Conservation (phyloP, 2,888 invertebrate genomes). For the Troides helena region DNA sequence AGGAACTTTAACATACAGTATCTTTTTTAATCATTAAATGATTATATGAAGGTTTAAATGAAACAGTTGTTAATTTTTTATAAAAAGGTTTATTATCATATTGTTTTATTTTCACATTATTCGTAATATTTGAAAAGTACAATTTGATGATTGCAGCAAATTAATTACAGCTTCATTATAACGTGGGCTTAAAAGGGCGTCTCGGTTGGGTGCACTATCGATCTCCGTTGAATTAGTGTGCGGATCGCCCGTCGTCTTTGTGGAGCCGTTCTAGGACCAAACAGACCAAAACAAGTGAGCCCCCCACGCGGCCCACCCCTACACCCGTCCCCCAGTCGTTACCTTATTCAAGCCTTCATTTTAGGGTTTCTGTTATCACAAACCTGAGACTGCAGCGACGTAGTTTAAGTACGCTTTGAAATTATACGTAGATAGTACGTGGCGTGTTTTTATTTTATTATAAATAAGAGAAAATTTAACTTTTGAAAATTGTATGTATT, state of each 20-base stretch:
- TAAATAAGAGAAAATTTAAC: not conserved
- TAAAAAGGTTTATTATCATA: not conserved
- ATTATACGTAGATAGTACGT: slow-evolving; percentile 28
- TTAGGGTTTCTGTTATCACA: slow-evolving; percentile 42
- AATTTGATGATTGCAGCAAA: slow-evolving; percentile 48
- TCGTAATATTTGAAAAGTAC: slow-evolving; percentile 8
- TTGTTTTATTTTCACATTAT: not conserved
- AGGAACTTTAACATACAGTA: no score
- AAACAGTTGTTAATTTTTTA: not conserved
- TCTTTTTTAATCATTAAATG: no score
- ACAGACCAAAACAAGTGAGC: slow-evolving; percentile 78
- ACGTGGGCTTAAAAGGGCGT: slow-evolving; percentile 70
- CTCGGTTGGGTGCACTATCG: slow-evolving; percentile 75
- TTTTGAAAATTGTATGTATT: no score
- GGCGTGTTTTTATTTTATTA: not conserved
- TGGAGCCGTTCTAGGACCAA: slow-evolving; percentile 76
- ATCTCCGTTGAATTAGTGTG: slow-evolving; percentile 79
- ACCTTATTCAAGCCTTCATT: slow-evolving; percentile 56
- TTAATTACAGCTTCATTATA: slow-evolving; percentile 65
- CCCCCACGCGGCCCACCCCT: slow-evolving; percentile 49
- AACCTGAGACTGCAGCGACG: slow-evolving; percentile 36
- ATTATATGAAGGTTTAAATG: no score
- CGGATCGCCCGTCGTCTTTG: slow-evolving; percentile 79
- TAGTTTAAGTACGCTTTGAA: slow-evolving; percentile 31
- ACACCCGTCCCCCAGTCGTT: slow-evolving; percentile 55